Conservation (phyloP, 2,113 vertebrate species). For the Osmerus mordax region DNA sequence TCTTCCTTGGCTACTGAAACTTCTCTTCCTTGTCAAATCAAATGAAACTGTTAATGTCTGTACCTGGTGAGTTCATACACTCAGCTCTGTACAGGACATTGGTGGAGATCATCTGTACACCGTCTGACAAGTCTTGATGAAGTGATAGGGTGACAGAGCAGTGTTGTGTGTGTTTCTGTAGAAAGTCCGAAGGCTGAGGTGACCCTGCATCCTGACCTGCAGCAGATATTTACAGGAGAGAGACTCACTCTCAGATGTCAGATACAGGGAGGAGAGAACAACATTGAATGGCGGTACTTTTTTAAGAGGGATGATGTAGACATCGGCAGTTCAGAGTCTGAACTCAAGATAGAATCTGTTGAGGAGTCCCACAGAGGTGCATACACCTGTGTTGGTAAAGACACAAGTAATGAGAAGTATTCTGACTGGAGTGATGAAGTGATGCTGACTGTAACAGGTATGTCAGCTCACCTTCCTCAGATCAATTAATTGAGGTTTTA, state of each 20-base stretch:
- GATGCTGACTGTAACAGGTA: constrained; percentile 17
- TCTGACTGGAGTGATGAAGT: neutral
- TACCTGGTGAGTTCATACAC: too few relatives aligned
- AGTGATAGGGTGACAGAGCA: too few relatives aligned
- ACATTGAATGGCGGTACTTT: neutral
- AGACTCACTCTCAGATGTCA: neutral
- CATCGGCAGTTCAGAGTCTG: fast-evolving
- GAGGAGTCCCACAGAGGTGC: neutral
- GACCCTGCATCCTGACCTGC: neutral
- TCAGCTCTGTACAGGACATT: too few relatives aligned
- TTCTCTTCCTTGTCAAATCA: too few relatives aligned
- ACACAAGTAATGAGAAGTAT: neutral
- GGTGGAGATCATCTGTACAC: too few relatives aligned
- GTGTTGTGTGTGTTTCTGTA: too few relatives aligned
- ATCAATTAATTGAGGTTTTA: neutral
- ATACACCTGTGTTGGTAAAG: neutral
- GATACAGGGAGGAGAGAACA: neutral
- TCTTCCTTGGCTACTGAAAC: too few relatives aligned
- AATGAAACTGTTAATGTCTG: too few relatives aligned
- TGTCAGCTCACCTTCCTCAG: neutral
- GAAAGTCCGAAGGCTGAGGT: neutral
- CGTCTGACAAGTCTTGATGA: too few relatives aligned
- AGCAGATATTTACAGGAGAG: constrained; percentile 5
- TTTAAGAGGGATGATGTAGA: neutral
- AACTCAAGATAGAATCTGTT: neutral